Evolutionary conservation across 2,797 vertebrate genomes (phyloP), one percentile per base, ranked within the genome.

Genomic region (Diplodus sargus): DNA sequence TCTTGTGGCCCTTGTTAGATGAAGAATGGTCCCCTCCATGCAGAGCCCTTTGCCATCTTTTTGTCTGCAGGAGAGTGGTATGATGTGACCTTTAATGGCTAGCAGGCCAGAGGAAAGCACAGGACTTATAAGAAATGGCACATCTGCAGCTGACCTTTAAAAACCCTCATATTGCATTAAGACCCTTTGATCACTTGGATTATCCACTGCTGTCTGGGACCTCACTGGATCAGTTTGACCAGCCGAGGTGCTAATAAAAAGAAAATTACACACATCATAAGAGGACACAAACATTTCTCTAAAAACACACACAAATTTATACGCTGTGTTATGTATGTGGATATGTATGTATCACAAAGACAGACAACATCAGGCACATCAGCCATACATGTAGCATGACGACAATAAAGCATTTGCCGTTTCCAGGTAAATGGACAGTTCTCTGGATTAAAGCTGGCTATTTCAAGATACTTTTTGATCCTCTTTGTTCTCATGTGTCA

Each of bases 1-100:
- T 83, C 62, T 63, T 70, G 69, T 84, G 78, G 76, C 56, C 59
- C 85, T 87, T 87, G 78, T 88, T 89, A 78, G 82, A 89, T 85
- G 79, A 89, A 92, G 85, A 91, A 91, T 85, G 74, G 73, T 69
- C 68, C 63, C 64, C 59, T 86, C 65, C 74, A 79, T 57, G 45
- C 72, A 42, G 79, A 90, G 85, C 71, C 72, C 75, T 86, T 87
- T 89, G 83, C 75, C 83, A 83, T 90, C 78, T 90, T 83, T 92
- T 83, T 88, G 90, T 91, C 84, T 86, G 83, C 76, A 81, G 80
- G 81, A 87, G 85, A 87, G 87, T 79, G 51, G 85, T 88, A 72
- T 90, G 90, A 86, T 74, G 84, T 93, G 93, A 93, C 92, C 91
- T 94, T 94, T 93, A 92, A 89, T 92, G 89, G 84, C 89, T 87